Percentiles rank a stretch among this genome's conserved stretches.
These are phyloP conservation scores for Tympanoctomys barrerae DNA, from an alignment of 2,797 vertebrate genomes.

Conservation along the genomic window DNA sequence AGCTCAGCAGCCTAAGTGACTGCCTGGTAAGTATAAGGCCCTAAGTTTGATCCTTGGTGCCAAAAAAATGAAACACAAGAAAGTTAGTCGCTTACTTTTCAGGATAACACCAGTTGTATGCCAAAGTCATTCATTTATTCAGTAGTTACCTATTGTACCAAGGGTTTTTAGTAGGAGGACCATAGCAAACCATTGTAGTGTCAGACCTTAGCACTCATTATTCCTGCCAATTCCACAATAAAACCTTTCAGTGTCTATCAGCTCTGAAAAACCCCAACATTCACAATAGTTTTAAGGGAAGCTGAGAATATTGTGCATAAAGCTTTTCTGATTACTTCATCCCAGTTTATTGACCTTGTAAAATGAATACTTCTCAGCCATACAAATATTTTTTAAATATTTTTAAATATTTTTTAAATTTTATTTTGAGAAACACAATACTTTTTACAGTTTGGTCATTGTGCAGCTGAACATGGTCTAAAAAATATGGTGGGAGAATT, in stretches of 20 bases:
- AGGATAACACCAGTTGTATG: background rate
- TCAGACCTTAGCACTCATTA: background rate
- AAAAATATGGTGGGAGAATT: background rate
- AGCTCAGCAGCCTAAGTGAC: no score
- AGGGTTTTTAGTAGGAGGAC: no score
- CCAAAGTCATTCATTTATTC: background rate
- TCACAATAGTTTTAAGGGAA: background rate
- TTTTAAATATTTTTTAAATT: background rate
- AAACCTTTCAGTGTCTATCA: background rate
- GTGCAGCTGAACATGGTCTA: background rate
- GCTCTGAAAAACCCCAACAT: background rate
- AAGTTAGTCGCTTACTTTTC: background rate
- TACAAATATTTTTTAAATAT: background rate
- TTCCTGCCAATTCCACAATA: background rate
- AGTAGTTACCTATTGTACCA: background rate
- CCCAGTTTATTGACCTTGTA: background rate
- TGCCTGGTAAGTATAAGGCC: no score
- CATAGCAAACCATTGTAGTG: background rate
- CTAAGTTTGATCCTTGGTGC: no score
- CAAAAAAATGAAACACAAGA: no score
- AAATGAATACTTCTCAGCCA: background rate
- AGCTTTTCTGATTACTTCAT: background rate
- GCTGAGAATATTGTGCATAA: background rate
- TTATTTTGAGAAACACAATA: conserved; percentile 22
- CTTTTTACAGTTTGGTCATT: background rate